Conservation (phyloP, 2,888 invertebrate genomes). For the Aleiodes leptofemur region DNA sequence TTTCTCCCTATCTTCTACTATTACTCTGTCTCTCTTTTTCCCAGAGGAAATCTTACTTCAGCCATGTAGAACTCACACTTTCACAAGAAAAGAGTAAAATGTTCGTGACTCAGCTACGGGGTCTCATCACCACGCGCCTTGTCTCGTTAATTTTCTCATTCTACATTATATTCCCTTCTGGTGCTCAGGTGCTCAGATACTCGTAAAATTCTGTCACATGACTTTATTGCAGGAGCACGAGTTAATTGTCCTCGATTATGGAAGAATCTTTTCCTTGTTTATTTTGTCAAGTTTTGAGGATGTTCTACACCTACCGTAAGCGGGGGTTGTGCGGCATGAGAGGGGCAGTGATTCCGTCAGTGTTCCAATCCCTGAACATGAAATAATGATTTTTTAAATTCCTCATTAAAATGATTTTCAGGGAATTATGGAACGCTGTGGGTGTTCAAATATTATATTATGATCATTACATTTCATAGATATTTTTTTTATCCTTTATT, state of each 20-base stretch:
- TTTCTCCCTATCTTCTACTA: conserved; percentile 9
- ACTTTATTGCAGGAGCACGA: conserved; percentile 38
- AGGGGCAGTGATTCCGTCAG: no score
- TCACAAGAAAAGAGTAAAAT: conserved; percentile 8
- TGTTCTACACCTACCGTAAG: no score
- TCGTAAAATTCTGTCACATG: conserved; percentile 44
- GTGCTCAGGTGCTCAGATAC: conserved; percentile 26
- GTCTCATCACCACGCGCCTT: conserved; percentile 34
- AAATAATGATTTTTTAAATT: no score
- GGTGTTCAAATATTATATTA: no score
- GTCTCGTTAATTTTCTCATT: conserved; percentile 36
- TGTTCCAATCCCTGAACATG: no score
- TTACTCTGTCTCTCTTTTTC: conserved; percentile 15
- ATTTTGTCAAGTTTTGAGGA: no score
- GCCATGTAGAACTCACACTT: conserved; percentile 31
- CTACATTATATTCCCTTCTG: conserved; percentile 1
- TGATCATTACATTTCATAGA: no score
- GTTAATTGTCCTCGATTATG: conserved; percentile 40
- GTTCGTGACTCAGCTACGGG: conserved; percentile 19
- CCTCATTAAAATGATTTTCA: no score
- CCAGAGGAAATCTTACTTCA: conserved; percentile 34
- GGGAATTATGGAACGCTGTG: no score
- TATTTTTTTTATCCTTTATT: no score
- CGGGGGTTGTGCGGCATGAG: no score
- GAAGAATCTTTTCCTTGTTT: not conserved